phyloP scores from a whole-genome alignment of 2,113 vertebrate genomes.

The Myotis davidii region DNA sequence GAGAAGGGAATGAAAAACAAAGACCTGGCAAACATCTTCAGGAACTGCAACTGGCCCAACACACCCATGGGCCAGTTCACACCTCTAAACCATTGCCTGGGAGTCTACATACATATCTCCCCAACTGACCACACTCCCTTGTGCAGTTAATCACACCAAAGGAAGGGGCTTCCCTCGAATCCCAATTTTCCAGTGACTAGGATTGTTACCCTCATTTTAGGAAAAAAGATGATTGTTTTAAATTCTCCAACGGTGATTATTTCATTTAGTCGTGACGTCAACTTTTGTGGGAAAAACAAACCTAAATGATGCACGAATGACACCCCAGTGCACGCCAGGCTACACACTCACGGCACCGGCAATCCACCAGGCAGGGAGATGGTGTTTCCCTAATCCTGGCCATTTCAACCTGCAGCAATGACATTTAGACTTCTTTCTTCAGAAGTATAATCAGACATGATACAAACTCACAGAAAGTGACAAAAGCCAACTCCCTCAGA shows the following conservation, averaged over 20 bases:
- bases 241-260: conserved; percentile 37
- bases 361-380: conserved; percentile 49
- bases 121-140: conserved; percentile 64
- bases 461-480: conserved; percentile 72
- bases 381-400: conserved; percentile 37
- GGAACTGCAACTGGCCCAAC: background rate
- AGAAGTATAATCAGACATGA: conserved; percentile 69
- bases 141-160: conserved; percentile 65
- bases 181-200: background rate
- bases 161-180: conserved; percentile 24
- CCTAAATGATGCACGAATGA: conserved; percentile 9
- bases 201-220: conserved; percentile 20
- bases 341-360: background rate
- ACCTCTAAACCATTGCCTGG: conserved; percentile 51
- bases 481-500: conserved; percentile 46
- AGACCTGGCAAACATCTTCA: background rate
- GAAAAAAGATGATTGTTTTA: background rate
- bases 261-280: background rate
- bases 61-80: background rate
- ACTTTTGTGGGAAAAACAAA: conserved; percentile 71
- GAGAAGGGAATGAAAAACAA: background rate
- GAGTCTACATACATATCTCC: conserved; percentile 35
- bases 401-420: conserved; percentile 72
- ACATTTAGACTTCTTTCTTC: conserved; percentile 73
- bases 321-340: conserved; percentile 45